Conservation (phyloP, 2,888 invertebrate species). For the Nasonovia ribisnigri region DNA sequence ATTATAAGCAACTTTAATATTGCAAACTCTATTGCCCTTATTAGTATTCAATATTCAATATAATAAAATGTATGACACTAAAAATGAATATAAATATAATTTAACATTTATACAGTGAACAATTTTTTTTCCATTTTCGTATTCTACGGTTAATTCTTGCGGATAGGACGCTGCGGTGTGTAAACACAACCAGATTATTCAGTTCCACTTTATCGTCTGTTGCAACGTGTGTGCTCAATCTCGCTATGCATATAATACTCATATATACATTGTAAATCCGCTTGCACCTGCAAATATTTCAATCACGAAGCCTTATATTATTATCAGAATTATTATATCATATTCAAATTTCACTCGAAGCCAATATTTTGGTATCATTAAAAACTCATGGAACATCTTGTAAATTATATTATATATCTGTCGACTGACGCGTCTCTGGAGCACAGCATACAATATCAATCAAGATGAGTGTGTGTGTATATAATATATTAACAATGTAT, state of each 20-base stretch:
- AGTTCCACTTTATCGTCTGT: background rate
- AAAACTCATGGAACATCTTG: background rate
- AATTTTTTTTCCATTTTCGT: background rate
- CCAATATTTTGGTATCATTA: background rate
- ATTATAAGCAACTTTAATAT: too few relatives aligned
- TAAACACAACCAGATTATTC: background rate
- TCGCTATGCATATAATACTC: background rate
- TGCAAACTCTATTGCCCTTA: too few relatives aligned
- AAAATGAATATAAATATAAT: background rate
- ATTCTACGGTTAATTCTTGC: background rate
- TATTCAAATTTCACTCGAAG: background rate
- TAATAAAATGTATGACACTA: background rate
- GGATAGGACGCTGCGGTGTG: background rate
- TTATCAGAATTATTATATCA: background rate
- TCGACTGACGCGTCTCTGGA: background rate
- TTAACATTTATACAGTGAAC: background rate
- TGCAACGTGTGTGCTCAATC: background rate
- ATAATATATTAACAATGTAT: background rate
- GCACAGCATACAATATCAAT: background rate
- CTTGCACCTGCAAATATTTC: background rate
- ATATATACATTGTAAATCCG: background rate
- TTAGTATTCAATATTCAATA: too few relatives aligned
- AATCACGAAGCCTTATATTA: background rate
- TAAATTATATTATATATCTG: background rate
- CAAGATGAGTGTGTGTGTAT: background rate